Conservation (phyloP, 2,113 vertebrate species). For the Nyctibius bracteatus region DNA sequence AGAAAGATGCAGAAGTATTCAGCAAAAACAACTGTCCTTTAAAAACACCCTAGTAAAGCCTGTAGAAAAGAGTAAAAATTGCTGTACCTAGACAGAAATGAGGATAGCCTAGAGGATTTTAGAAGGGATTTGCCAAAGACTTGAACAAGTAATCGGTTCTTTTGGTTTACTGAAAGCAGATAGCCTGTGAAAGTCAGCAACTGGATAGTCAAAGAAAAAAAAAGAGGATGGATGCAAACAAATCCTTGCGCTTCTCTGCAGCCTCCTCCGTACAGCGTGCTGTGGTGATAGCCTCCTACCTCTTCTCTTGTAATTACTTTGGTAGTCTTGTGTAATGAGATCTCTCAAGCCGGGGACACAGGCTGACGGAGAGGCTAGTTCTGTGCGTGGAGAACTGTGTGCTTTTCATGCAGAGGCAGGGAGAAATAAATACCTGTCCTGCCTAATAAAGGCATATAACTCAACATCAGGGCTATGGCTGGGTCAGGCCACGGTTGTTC, state of each 20-base stretch:
- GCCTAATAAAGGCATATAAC: background rate
- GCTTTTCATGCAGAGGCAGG: background rate
- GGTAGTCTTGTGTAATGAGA: background rate
- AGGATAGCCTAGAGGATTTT: background rate
- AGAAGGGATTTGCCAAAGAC: background rate
- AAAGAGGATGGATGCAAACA: background rate
- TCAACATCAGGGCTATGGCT: background rate
- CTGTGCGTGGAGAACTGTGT: background rate
- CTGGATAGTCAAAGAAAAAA: background rate
- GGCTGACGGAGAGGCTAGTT: background rate
- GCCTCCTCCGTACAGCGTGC: background rate
- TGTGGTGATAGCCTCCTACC: background rate
- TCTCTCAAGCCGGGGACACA: background rate
- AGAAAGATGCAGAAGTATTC: background rate
- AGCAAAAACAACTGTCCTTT: background rate
- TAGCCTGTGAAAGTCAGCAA: background rate
- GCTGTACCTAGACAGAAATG: background rate
- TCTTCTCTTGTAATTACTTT: background rate
- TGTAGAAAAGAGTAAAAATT: background rate
- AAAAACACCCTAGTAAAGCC: background rate
- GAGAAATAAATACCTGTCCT: background rate
- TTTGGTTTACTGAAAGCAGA: background rate
- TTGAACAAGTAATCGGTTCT: fast-evolving
- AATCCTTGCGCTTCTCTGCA: background rate
- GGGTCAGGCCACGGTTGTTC: background rate